Conservation (phyloP, 2,113 vertebrate species). For the Erythrolamprus reginae region DNA sequence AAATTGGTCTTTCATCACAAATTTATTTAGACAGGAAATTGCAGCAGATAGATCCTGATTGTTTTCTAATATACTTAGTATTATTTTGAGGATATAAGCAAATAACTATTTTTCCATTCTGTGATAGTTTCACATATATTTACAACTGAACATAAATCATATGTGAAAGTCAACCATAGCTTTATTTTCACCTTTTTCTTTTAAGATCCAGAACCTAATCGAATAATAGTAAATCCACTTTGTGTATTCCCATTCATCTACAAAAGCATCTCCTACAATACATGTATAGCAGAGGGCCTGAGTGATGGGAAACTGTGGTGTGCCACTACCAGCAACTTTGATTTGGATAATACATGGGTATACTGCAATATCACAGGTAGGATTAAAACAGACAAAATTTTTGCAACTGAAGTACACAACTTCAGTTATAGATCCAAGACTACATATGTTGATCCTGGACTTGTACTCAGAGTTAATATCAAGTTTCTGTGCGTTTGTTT, state of each 20-base stretch:
- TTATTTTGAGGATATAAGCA: neutral
- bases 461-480: neutral
- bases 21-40: neutral
- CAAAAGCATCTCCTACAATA: conserved; percentile 53
- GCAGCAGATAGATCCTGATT: neutral
- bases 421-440: neutral
- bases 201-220: neutral
- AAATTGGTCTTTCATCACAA: neutral
- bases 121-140: neutral
- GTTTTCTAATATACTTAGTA: neutral
- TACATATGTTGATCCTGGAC: neutral
- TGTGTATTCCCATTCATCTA: conserved; percentile 81
- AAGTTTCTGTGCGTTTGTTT: neutral
- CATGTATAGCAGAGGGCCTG: conserved; percentile 74
- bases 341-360: conserved; percentile 71
- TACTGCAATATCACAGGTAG: conserved; percentile 22
- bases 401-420: neutral
- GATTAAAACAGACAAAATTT: neutral
- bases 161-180: neutral
- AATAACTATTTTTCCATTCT: neutral
- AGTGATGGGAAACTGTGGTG: conserved; percentile 74
- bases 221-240: conserved; percentile 59
- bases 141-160: neutral
- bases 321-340: conserved; percentile 69
- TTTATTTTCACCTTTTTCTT: neutral